phyloP scores from a whole-genome alignment of 2,113 vertebrate species.

The Grammomys dolichurus region DNA sequence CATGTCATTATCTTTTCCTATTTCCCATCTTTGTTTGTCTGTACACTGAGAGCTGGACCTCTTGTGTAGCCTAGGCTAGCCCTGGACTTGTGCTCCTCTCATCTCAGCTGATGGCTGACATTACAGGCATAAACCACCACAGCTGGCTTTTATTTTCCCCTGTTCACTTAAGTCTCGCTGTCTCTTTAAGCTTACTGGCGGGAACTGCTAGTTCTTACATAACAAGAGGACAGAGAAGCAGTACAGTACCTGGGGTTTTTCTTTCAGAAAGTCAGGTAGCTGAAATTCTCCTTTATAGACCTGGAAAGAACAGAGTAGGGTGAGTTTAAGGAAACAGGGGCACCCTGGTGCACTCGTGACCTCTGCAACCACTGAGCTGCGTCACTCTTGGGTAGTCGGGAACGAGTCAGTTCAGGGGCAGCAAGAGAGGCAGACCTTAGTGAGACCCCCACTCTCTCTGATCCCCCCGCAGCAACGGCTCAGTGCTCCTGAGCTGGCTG shows the following conservation, averaged over 20 bases:
- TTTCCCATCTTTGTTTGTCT: background rate
- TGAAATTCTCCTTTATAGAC: conserved; percentile 99
- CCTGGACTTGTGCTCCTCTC: background rate
- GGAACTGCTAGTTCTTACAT: background rate
- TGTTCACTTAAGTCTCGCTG: background rate
- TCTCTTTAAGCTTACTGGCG: background rate
- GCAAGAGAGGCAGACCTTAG: background rate
- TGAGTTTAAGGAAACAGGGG: background rate
- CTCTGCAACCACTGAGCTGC: background rate
- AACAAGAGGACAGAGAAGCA: conserved; percentile 69
- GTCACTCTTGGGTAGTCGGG: background rate
- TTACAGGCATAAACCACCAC: background rate
- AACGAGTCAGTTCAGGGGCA: background rate
- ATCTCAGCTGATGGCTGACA: background rate
- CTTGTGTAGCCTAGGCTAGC: too few species aligned
- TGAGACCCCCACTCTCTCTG: too few species aligned
- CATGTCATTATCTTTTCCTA: background rate
- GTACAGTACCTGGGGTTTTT: conserved; percentile 95
- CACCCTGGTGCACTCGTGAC: background rate
- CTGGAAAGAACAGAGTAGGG: conserved; percentile 90
- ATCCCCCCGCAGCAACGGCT: background rate
- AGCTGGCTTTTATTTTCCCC: background rate
- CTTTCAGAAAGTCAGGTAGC: conserved; percentile 98
- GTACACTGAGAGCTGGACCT: background rate
- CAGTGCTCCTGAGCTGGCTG: background rate